Evolutionary conservation across 2,113 vertebrate genomes (phyloP), one percentile per base, ranked within the genome.

Genomic region (Cinclus cinclus): DNA sequence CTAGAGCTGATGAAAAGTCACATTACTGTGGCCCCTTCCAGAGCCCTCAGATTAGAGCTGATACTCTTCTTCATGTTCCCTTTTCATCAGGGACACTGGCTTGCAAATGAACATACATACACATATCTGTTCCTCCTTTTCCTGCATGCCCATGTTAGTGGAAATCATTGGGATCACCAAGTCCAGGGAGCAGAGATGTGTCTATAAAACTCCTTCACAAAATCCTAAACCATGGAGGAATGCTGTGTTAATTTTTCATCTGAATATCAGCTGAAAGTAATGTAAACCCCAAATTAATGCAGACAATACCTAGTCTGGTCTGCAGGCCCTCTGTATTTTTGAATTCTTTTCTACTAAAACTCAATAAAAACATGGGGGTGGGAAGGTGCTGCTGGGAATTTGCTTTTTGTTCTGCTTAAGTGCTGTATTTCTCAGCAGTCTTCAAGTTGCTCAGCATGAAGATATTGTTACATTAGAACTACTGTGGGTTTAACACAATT

Each of bases 351-450:
- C 92, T 96, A 87, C 95, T 92, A 92, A 94, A 96, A 89, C 87
- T 89, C 94, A 97, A 75, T 96, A 95, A 97, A 96, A 97, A 96
- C 91, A 97, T 92, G 96, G 96, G 96, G 96, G 95, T 95, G 96
- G 50, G 96, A 97, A 97, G 94, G 95, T 95, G 95, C 94, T 97
- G 95, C 95, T 95, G 96, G 90, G 94, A 96, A 97, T 96, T 96
- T 94, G 88, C 95, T 97, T 97, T 97, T 96, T 97, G 95, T 97
- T 97, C 96, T 92, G 95, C 92, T 55, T 97, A 97, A 97, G 97
- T 96, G 97, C 96, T 84, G 87, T 95, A 97, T 94, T 96, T 97
- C 96, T 96, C 96, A 96, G 97, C 94, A 96, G 95, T 96, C 92
- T 95, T 92, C 94, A 96, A 95, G 96, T 95, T 97, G 95, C 97